Evolutionary conservation across 2,113 vertebrate genomes (phyloP).

Genomic region (Paramormyrops kingsleyae): DNA sequence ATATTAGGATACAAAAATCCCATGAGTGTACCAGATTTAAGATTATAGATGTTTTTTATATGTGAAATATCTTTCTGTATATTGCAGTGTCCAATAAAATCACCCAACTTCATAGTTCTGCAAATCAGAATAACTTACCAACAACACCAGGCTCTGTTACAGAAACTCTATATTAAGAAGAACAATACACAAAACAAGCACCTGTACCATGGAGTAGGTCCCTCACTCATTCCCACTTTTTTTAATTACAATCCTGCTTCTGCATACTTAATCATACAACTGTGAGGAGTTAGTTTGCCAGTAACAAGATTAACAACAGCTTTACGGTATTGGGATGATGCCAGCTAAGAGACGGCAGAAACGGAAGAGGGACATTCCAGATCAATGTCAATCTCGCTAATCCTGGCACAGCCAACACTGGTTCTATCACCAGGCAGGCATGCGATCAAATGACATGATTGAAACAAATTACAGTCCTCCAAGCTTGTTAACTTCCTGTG

Average conservation of each 20-base stretch:
- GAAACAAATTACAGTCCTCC: conserved; percentile 66
- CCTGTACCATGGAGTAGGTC: background rate
- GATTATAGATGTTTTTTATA: background rate
- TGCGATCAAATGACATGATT: conserved; percentile 62
- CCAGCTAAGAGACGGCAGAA: background rate
- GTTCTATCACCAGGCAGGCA: conserved; percentile 53
- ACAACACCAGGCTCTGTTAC: background rate
- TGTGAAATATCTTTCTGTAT: background rate
- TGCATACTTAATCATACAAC: background rate
- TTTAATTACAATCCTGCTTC: background rate
- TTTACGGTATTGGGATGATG: background rate
- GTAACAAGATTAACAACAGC: background rate
- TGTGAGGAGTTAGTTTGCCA: background rate
- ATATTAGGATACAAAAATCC: background rate
- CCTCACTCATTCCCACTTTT: background rate
- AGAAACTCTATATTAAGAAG: background rate
- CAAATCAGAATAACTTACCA: background rate
- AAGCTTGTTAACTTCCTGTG: conserved; percentile 61
- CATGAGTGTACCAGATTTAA: background rate
- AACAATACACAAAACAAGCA: background rate
- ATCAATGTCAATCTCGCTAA: conserved; percentile 52
- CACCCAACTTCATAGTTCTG: background rate
- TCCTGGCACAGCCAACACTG: conserved; percentile 44
- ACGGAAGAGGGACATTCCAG: conserved; percentile 37
- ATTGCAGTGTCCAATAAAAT: background rate